These are phyloP conservation scores for Halichoeres trimaculatus DNA, from an alignment of 2,113 vertebrate genomes.

Conservation along the genomic window DNA sequence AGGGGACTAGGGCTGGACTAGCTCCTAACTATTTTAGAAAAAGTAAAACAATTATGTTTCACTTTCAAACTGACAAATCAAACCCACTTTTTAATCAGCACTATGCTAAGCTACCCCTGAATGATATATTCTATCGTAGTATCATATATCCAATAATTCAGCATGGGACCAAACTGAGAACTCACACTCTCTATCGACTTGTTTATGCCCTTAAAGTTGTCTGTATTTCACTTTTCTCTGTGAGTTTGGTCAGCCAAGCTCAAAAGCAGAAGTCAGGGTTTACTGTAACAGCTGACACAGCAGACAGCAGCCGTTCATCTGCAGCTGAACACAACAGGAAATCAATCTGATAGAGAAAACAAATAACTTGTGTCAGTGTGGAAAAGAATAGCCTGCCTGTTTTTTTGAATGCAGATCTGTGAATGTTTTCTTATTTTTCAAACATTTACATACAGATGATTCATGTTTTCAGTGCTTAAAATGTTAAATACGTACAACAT, in stretches of 20 bases:
- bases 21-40: too few relatives aligned
- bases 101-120: not conserved
- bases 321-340: constrained; percentile 58
- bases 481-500: too few relatives aligned
- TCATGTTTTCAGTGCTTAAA: too few relatives aligned
- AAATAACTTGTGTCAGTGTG: constrained; percentile 53
- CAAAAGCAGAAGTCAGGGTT: constrained; percentile 60
- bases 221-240: constrained; percentile 41
- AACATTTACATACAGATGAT: not conserved
- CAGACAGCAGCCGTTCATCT: constrained; percentile 50
- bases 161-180: not conserved
- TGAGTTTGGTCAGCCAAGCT: constrained; percentile 41
- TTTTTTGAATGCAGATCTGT: constrained; percentile 18
- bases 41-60: too few relatives aligned
- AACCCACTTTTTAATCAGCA: not conserved
- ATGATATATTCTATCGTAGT: not conserved
- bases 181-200: constrained; percentile 28
- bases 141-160: not conserved
- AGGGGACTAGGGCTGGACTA: too few relatives aligned
- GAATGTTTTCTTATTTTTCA: not conserved
- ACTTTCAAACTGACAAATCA: too few relatives aligned
- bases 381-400: constrained; percentile 32
- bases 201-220: constrained; percentile 36
- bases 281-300: constrained; percentile 64
- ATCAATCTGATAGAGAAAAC: constrained; percentile 62